Evolutionary conservation across 2,113 vertebrate species (phyloP), one percentile per base, ranked within the genome.

Genomic region (Anser cygnoides): DNA sequence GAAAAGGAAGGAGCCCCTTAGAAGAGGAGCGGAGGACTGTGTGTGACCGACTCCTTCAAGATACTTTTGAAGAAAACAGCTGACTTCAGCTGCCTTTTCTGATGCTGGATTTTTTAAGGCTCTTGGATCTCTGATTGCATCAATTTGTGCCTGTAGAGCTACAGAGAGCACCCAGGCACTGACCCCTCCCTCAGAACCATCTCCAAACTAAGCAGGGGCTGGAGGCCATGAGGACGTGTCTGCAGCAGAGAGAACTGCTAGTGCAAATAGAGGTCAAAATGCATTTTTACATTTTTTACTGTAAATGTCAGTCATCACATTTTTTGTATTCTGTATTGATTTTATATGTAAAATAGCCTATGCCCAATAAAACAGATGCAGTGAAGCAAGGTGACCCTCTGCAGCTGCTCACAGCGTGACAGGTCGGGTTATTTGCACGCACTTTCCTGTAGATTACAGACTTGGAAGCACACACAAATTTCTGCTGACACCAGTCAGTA

Each of bases 241-340:
- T 0, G 3, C 92, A 93, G 83, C 23, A 9, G 83, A 49, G 77
- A 46, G 6, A 90, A 50, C 95, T 82, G 83, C 89, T 41, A 19
- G 61, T 77, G 80, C 86, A 89, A 82, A 81, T 23, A 65, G 2
- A 93, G 90, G 86, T 93, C 95, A 96, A 87, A 91, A 92, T 33
- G 86, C 90, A 76, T 55, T 87, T 94, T 74, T 93, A 95, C 94
- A 49, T 95, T 97, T 97, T 97, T 89, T 97, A 96, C 94, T 97
- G 94, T 96, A 95, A 92, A 95, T 95, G 95, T 93, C 90, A 95
- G 95, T 87, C 96, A 96, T 87, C 95, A 84, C 96, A 62, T 95
- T 91, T 95, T 97, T 97, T 95, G 95, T 97, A 96, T 94, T 96
- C 93, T 97, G 95, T 95, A 96, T 95, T 95, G 94, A 93, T 97